Conservation (phyloP, 1,140 invertebrate species). For the Druon quercuslanigerum region DNA sequence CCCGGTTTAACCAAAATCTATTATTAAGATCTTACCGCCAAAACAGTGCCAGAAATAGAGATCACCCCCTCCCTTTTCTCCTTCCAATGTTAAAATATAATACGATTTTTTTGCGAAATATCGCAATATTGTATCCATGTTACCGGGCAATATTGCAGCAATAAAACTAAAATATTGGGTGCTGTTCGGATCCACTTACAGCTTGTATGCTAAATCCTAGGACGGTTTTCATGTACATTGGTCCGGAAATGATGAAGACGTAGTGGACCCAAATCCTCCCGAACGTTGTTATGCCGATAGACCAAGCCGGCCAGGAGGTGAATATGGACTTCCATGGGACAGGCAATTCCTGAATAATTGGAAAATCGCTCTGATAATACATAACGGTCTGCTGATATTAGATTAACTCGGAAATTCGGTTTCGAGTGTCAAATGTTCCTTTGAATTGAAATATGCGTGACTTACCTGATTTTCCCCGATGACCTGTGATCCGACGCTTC, state of each 20-base stretch:
- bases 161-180: no score
- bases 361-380: neutral
- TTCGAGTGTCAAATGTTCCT: no score
- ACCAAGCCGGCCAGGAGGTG: constrained; percentile 87
- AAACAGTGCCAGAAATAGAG: no score
- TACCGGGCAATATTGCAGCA: no score
- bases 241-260: constrained; percentile 82
- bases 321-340: constrained; percentile 88
- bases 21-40: no score
- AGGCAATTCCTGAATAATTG: constrained; percentile 64
- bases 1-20: no score
- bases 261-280: constrained; percentile 85
- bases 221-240: constrained; percentile 84
- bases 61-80: no score
- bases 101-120: no score
- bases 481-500: constrained; percentile 76
- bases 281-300: constrained; percentile 85
- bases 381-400: no score
- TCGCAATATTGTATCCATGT: no score
- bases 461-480: constrained; percentile 72
- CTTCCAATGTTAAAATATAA: no score
- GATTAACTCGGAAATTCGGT: no score
- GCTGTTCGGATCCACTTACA: constrained; percentile 61
- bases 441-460: neutral
- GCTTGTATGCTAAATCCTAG: constrained; percentile 82